Conservation (phyloP, 2,888 invertebrate species). For the Limnephilus lunatus region DNA sequence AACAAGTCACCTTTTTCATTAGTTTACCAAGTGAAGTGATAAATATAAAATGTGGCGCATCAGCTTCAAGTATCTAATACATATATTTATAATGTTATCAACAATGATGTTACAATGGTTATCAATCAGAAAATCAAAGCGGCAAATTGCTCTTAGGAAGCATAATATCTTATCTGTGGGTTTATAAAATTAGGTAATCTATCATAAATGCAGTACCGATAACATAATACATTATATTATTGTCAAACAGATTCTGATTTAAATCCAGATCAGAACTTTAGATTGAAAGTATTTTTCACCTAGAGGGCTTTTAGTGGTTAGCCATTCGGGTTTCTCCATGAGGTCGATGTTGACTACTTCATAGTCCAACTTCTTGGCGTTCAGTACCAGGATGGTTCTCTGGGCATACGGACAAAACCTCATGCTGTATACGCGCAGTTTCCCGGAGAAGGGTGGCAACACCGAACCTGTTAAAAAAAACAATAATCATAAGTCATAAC, state of each 20-base stretch:
- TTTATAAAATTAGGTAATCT: not conserved
- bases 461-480: slow-evolving; percentile 78
- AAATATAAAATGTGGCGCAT: not conserved
- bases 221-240: not conserved
- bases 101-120: no score
- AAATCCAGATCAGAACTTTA: not conserved
- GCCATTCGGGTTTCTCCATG: slow-evolving; percentile 89
- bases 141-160: not conserved
- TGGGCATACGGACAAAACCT: slow-evolving; percentile 91
- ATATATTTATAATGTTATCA: not conserved
- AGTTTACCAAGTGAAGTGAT: not conserved
- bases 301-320: slow-evolving; percentile 80
- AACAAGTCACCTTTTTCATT: not conserved
- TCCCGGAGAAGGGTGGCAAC: slow-evolving; percentile 81
- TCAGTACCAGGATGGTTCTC: slow-evolving; percentile 84
- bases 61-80: not conserved
- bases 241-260: not conserved
- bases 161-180: not conserved
- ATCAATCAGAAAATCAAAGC: not conserved
- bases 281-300: slow-evolving; percentile 69
- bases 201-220: not conserved
- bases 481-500: not conserved
- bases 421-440: slow-evolving; percentile 88
- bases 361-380: slow-evolving; percentile 87
- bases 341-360: slow-evolving; percentile 86